Conservation (phyloP, 92 coral and sea anemone species). For the Micromussa lordhowensis region DNA sequence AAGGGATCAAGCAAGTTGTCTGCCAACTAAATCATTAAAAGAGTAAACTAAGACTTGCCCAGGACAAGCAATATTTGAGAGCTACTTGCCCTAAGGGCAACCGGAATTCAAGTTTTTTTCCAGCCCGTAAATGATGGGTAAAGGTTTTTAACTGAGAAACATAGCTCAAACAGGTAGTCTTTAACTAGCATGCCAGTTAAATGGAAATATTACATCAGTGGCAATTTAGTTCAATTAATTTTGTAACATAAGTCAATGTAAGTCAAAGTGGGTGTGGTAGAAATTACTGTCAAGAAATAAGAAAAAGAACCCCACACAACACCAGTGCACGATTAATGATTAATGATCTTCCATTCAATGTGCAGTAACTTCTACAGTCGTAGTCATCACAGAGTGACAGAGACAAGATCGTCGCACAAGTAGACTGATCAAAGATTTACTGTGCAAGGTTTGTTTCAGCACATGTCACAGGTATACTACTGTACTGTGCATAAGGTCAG, state of each 20-base stretch:
- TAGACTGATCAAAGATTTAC: conserved; percentile 50
- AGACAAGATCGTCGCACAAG: conserved; percentile 44
- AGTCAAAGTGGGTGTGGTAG: conserved; percentile 6
- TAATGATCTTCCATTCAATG: conserved; percentile 41
- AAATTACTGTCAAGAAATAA: conserved; percentile 21
- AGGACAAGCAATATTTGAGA: too few relatives aligned
- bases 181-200: not conserved
- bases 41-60: too few relatives aligned
- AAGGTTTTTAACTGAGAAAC: not conserved
- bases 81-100: too few relatives aligned
- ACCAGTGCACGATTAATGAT: conserved; percentile 25
- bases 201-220: not conserved
- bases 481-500: conserved; percentile 31
- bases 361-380: conserved; percentile 53
- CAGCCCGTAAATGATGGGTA: not conserved
- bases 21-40: too few relatives aligned
- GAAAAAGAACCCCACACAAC: conserved; percentile 18
- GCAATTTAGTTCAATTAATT: too few relatives aligned
- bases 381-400: conserved; percentile 19
- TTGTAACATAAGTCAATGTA: not conserved
- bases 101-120: too few relatives aligned
- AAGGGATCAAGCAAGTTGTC: too few relatives aligned
- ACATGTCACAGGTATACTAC: conserved; percentile 46
- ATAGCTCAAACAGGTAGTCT: not conserved
- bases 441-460: conserved; percentile 34